phyloP scores from a whole-genome alignment of 2,797 vertebrate species.

The Pangasius krempfi region DNA sequence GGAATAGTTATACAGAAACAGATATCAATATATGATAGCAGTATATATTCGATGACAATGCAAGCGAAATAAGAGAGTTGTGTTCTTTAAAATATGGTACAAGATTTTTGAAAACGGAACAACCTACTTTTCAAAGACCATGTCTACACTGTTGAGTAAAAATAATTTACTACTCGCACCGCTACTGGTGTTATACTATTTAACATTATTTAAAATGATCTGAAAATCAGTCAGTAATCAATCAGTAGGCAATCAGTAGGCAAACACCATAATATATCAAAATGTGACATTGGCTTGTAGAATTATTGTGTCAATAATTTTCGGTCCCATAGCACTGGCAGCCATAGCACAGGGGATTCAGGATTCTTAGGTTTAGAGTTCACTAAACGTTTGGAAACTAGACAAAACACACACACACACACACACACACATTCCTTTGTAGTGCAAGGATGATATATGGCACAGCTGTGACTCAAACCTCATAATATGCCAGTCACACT shows the following conservation, averaged over 20 bases:
- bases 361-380: background rate
- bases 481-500: conserved; percentile 18
- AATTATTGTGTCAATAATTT: background rate
- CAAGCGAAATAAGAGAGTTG: background rate
- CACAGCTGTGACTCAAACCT: conserved; percentile 6
- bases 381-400: background rate
- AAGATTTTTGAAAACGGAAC: background rate
- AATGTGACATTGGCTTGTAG: background rate
- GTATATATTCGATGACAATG: background rate
- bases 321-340: background rate
- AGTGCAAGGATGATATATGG: conserved; percentile 35
- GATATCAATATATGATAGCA: background rate
- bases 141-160: background rate
- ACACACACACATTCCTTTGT: conserved; percentile 15
- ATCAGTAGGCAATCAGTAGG: background rate
- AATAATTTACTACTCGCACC: too few relatives aligned
- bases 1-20: background rate
- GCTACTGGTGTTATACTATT: background rate
- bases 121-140: background rate
- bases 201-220: background rate
- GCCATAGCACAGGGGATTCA: background rate
- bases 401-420: background rate
- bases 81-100: background rate
- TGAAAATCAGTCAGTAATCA: background rate
- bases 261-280: background rate